Percentiles rank a stretch among this genome's conserved stretches.
These are phyloP conservation scores for Mormyrus lacerda DNA, from an alignment of 2,113 vertebrate genomes.

Conservation along the genomic window DNA sequence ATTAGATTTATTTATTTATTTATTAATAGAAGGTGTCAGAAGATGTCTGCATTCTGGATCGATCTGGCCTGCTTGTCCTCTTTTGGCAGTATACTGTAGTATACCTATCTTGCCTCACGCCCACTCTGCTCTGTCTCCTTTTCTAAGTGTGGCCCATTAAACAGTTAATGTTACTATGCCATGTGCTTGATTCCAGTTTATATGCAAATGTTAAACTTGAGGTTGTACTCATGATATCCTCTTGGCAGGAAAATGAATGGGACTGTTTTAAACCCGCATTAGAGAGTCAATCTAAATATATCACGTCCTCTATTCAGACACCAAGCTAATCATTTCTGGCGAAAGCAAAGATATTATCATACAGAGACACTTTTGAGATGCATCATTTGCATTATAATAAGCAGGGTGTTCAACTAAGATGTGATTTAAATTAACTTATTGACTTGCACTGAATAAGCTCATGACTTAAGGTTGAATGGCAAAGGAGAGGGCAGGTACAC, in stretches of 20 bases:
- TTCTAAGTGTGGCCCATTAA: background rate
- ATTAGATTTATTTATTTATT: background rate
- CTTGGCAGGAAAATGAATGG: slow-evolving; percentile 9
- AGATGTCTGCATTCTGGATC: background rate
- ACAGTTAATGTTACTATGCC: background rate
- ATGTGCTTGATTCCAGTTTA: background rate
- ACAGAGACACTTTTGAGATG: background rate
- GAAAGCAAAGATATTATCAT: slow-evolving; percentile 1
- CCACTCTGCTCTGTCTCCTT: background rate
- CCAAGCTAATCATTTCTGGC: background rate
- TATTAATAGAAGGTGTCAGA: background rate
- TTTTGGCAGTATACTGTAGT: background rate
- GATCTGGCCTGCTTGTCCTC: background rate
- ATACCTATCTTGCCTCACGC: background rate
- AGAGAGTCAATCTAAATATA: background rate
- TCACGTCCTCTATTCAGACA: slow-evolving; percentile 6
- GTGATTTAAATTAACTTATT: slow-evolving; percentile 11
- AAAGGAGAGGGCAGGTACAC: background rate
- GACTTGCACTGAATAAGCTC: background rate
- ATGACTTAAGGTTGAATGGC: background rate
- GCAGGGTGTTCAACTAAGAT: background rate
- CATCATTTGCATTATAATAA: slow-evolving; percentile 8
- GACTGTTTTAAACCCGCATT: background rate
- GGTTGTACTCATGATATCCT: background rate
- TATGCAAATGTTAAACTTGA: slow-evolving; percentile 12